phyloP scores from a whole-genome alignment of 2,888 invertebrate genomes.

The Dasypogon diadema region DNA sequence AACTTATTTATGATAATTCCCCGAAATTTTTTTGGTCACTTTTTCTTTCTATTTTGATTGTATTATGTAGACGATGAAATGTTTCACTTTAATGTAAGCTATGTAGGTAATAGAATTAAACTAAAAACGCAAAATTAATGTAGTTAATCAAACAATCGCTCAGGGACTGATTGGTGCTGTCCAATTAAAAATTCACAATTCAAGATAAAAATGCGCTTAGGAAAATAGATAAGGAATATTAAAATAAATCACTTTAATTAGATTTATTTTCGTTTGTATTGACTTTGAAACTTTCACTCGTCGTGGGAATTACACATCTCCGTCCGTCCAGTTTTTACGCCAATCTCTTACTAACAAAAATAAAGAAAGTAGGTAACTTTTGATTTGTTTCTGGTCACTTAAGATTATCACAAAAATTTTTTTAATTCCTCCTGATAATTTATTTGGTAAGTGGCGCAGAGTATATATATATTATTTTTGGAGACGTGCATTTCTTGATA shows the following conservation, averaged over 20 bases:
- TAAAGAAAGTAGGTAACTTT: too few relatives aligned
- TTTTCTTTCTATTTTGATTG: background rate
- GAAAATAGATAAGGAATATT: background rate
- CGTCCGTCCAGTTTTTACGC: background rate
- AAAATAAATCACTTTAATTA: background rate
- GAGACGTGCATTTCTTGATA: too few relatives aligned
- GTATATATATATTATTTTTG: background rate
- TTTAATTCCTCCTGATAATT: background rate
- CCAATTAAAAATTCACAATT: too few relatives aligned
- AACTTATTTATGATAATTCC: too few relatives aligned
- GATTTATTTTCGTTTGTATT: too few relatives aligned
- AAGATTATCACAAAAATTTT: background rate
- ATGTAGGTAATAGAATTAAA: background rate
- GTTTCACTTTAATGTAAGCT: conserved; percentile 1
- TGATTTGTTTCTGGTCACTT: background rate
- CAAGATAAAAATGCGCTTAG: background rate
- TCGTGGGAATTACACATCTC: too few relatives aligned
- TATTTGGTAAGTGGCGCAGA: background rate
- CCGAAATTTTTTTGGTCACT: background rate
- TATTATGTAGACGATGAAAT: conserved; percentile 47
- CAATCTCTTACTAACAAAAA: too few relatives aligned
- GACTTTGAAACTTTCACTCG: too few relatives aligned
- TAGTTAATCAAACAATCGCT: too few relatives aligned
- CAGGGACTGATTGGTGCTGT: too few relatives aligned
- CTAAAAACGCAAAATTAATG: background rate